Conservation (phyloP, 2,797 vertebrate species). For the Gallirallus australis region DNA sequence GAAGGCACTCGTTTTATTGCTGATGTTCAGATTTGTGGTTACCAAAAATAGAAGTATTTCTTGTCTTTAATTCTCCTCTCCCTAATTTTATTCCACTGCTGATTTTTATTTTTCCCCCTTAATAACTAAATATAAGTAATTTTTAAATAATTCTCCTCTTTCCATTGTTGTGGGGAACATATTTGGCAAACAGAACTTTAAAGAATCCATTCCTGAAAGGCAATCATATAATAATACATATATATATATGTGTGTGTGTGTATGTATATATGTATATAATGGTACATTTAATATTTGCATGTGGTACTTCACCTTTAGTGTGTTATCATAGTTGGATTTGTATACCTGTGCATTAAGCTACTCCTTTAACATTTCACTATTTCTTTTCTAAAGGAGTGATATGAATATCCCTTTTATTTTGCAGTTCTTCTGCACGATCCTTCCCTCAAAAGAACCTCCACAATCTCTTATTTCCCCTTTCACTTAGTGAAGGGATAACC, state of each 20-base stretch:
- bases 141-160: background rate
- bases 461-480: background rate
- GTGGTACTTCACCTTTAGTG: background rate
- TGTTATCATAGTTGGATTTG: background rate
- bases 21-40: background rate
- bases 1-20: background rate
- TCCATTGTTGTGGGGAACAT: background rate
- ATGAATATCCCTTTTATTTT: background rate
- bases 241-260: no score
- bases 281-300: background rate
- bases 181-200: background rate
- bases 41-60: background rate
- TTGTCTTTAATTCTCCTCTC: background rate
- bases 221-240: background rate
- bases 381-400: background rate
- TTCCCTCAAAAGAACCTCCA: background rate
- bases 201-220: background rate
- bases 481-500: background rate
- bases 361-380: background rate
- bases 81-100: background rate
- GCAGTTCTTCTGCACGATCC: background rate
- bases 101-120: background rate
- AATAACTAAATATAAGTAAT: background rate
- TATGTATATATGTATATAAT: no score
- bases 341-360: background rate